Evolutionary conservation across 1,140 invertebrate species (phyloP), one percentile per base, ranked within the genome.

Genomic region (Tyrophagus putrescentiae): DNA sequence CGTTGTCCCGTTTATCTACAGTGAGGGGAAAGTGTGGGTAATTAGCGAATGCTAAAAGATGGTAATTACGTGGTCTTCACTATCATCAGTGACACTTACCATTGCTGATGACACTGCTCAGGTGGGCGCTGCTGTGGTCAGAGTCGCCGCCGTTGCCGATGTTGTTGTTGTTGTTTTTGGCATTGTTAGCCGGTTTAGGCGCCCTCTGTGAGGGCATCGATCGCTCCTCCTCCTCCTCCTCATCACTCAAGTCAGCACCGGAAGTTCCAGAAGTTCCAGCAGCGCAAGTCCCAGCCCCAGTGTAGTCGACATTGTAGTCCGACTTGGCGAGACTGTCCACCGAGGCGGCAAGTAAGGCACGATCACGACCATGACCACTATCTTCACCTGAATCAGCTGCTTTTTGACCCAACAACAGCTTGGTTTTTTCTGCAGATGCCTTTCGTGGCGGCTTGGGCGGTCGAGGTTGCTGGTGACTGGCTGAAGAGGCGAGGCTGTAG

Each of bases 101-200:
- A 54, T 54, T 54, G 31, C 52, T 54, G 3, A 54, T 54, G 1
- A 54, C 52, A 32, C 52, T 54, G 28, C 39, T 54, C 11, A 54
- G 3, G 4, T 31, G 52, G n/a, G 52, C n/a, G 39, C 13, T 54
- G 27, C 52, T 54, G 25, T 54, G 52, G 25, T 54, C 52, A n/a
- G 52, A 54, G 39, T 54, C 52, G 39, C n/a, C n/a, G 27, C 11
- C 28, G 27, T n/a, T n/a, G n/a, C n/a, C n/a, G n/a, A n/a, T n/a
- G n/a, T n/a, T n/a, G n/a, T n/a, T n/a, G n/a, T n/a, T n/a, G n/a
- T n/a, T n/a, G n/a, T n/a, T n/a, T n/a, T n/a, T n/a, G n/a, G n/a
- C n/a, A n/a, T n/a, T n/a, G n/a, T n/a, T n/a, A n/a, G n/a, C n/a
- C n/a, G n/a, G n/a, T n/a, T n/a, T n/a, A n/a, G n/a, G n/a, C n/a